These are phyloP conservation scores for Ormyrus pomaceus DNA, from an alignment of 2,888 invertebrate species.

Conservation along the genomic window DNA sequence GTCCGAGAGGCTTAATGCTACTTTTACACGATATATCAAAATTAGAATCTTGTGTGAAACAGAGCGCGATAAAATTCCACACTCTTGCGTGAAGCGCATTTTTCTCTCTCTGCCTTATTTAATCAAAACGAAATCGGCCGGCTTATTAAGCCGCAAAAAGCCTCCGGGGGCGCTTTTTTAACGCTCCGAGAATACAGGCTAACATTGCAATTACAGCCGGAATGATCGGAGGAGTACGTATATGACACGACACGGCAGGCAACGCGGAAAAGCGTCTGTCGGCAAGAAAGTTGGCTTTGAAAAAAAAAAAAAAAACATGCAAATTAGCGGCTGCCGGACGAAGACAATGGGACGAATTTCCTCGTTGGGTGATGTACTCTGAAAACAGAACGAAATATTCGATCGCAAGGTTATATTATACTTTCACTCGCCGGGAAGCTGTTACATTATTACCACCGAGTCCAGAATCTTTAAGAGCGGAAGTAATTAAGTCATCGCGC, in stretches of 20 bases:
- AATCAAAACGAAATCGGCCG: too few species aligned
- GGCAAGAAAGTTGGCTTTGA: constrained; percentile 40
- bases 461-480: constrained; percentile 57
- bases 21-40: constrained; percentile 37
- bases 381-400: constrained; percentile 54
- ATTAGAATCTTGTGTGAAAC: constrained; percentile 45
- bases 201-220: too few species aligned
- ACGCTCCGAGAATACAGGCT: too few species aligned
- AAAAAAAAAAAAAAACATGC: constrained; percentile 22
- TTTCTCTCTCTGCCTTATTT: neutral
- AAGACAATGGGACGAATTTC: constrained; percentile 40
- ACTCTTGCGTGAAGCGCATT: constrained; percentile 12
- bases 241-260: constrained; percentile 35
- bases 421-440: constrained; percentile 62
- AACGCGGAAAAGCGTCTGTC: constrained; percentile 29
- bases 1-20: constrained; percentile 28
- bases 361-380: constrained; percentile 19
- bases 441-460: constrained; percentile 58
- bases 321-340: neutral
- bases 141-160: too few species aligned
- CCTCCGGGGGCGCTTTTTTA: too few species aligned
- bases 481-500: constrained; percentile 53
- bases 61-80: constrained; percentile 44
- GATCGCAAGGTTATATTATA: constrained; percentile 60
- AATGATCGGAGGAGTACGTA: constrained; percentile 21